phyloP scores from a whole-genome alignment of 2,797 vertebrate species.

The Remorina albescens region DNA sequence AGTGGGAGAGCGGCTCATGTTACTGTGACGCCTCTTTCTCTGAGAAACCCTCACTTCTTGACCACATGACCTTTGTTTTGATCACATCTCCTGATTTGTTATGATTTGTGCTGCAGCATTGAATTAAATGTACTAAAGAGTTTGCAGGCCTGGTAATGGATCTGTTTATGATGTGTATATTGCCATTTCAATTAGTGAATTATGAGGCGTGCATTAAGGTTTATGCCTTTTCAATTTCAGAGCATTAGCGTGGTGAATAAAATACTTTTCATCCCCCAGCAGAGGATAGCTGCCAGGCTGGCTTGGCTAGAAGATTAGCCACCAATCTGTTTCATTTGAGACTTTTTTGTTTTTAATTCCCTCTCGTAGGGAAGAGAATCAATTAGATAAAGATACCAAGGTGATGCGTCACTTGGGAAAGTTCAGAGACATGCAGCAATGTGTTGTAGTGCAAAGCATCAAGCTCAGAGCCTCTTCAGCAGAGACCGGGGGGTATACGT shows the following conservation, averaged over 20 bases:
- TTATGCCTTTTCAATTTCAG: constrained; percentile 39
- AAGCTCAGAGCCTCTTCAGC: constrained; percentile 44
- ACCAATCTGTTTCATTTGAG: constrained; percentile 18
- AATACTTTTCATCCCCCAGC: neutral
- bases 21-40: constrained; percentile 24
- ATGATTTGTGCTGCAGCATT: neutral
- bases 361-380: constrained; percentile 30
- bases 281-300: constrained; percentile 26
- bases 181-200: constrained; percentile 34
- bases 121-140: neutral
- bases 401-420: constrained; percentile 5
- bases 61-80: constrained; percentile 23
- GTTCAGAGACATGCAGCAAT: constrained; percentile 21
- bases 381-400: constrained; percentile 23
- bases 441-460: constrained; percentile 16
- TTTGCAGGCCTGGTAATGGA: constrained; percentile 5
- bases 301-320: constrained; percentile 19
- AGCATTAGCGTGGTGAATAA: constrained; percentile 32
- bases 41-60: neutral
- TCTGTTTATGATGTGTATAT: constrained; percentile 21
- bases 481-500: constrained; percentile 1
- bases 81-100: constrained; percentile 24
- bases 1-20: constrained; percentile 32
- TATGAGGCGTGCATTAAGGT: constrained; percentile 25
- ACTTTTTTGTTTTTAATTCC: constrained; percentile 24